phyloP scores from a whole-genome alignment of 2,888 invertebrate species.

The Thereva unica region DNA sequence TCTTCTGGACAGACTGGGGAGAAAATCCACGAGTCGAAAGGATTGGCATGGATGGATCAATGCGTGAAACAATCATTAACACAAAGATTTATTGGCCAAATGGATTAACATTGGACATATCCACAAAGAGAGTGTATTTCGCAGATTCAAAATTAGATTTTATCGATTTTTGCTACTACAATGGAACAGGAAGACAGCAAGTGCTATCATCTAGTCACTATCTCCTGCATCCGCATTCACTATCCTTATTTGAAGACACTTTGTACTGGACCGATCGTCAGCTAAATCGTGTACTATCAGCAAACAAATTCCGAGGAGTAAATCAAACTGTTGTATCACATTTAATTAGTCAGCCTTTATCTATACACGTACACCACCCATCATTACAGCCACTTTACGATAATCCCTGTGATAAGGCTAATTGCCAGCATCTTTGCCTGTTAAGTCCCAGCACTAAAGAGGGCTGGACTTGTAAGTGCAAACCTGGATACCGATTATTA shows the following conservation, averaged over 20 bases:
- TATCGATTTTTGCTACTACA: slow-evolving; percentile 97
- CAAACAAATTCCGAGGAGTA: slow-evolving; percentile 88
- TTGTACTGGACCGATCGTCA: slow-evolving; percentile 97
- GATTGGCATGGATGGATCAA: slow-evolving; percentile 93
- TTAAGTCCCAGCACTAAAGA: slow-evolving; percentile 73
- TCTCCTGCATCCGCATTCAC: slow-evolving; percentile 90
- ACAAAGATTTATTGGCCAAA: slow-evolving; percentile 99
- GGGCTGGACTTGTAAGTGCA: slow-evolving; percentile 89
- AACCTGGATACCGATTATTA: slow-evolving; percentile 76
- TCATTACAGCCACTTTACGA: slow-evolving; percentile 82
- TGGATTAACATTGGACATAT: slow-evolving; percentile 92
- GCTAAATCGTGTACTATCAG: slow-evolving; percentile 84
- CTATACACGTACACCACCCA: slow-evolving; percentile 94
- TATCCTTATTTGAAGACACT: slow-evolving; percentile 94
- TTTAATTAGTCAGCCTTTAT: slow-evolving; percentile 90
- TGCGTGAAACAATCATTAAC: slow-evolving; percentile 80
- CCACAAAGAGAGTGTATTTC: slow-evolving; percentile 92
- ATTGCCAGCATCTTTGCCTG: slow-evolving; percentile 90
- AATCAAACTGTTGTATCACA: slow-evolving; percentile 95
- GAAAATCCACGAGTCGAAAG: slow-evolving; percentile 95
- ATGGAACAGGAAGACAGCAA: slow-evolving; percentile 87
- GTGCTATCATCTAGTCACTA: slow-evolving; percentile 89
- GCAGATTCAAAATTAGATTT: slow-evolving; percentile 97
- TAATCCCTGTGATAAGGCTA: slow-evolving; percentile 75
- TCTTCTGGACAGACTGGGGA: slow-evolving; percentile 99